These are phyloP conservation scores for Manis pentadactyla DNA, from an alignment of 2,797 vertebrate species.

Conservation along the genomic window DNA sequence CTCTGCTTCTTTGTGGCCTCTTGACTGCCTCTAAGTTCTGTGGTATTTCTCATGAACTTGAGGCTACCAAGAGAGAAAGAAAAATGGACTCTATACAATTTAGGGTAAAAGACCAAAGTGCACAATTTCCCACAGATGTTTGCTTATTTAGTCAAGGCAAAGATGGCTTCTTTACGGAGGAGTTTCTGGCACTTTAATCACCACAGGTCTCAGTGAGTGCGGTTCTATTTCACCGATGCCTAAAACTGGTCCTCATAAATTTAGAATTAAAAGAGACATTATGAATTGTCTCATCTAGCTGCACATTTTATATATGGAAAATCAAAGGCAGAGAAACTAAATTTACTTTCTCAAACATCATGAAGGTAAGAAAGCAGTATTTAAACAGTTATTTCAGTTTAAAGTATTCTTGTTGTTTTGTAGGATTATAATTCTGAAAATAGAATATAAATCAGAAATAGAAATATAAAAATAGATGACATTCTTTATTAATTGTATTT, in stretches of 20 bases:
- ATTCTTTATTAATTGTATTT: background rate
- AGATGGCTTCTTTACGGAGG: background rate
- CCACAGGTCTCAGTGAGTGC: background rate
- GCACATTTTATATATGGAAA: background rate
- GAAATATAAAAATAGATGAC: no score
- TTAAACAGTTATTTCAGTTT: background rate
- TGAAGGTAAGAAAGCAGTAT: background rate
- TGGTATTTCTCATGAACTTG: background rate
- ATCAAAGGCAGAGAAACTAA: background rate
- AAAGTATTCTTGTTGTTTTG: background rate
- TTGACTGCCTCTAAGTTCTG: background rate
- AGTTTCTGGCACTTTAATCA: background rate
- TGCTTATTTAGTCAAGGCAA: background rate
- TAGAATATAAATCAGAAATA: no score
- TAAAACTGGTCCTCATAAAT: background rate
- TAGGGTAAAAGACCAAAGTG: background rate
- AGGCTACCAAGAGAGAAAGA: background rate
- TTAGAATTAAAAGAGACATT: background rate
- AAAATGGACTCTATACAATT: background rate
- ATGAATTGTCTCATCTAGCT: background rate
- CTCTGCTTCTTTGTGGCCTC: background rate
- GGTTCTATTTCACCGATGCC: background rate
- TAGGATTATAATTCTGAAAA: background rate
- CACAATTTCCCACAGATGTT: background rate
- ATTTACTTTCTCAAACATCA: background rate